Conservation (phyloP, 2,113 vertebrate genomes). For the Caloenas nicobarica region DNA sequence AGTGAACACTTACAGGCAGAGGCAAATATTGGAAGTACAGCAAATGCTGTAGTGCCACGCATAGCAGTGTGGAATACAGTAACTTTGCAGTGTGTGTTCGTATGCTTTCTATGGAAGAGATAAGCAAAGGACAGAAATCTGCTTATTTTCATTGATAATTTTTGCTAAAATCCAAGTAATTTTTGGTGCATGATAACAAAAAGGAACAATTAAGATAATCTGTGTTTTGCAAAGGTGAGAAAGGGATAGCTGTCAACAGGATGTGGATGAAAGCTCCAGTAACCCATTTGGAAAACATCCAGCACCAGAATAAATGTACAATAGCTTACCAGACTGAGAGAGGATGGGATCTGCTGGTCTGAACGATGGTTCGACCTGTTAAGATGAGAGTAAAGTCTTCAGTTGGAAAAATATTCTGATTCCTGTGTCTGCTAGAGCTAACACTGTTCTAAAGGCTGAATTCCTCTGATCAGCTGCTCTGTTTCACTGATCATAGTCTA, state of each 20-base stretch:
- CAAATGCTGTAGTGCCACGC: neutral
- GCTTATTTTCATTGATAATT: neutral
- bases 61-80: neutral
- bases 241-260: neutral
- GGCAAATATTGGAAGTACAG: neutral
- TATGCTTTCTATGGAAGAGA: neutral
- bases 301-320: constrained; percentile 18
- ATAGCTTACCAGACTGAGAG: constrained; percentile 31
- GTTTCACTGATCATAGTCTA: constrained; percentile 3
- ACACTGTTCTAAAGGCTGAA: constrained; percentile 19
- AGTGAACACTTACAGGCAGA: neutral
- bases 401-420: constrained; percentile 41
- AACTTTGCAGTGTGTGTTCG: neutral
- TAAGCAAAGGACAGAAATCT: neutral
- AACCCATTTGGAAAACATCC: constrained; percentile 4
- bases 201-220: neutral
- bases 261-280: neutral
- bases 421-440: constrained; percentile 19
- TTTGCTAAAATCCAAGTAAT: neutral
- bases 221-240: neutral
- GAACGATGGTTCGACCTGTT: neutral
- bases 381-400: neutral
- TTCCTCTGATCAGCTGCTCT: constrained; percentile 44
- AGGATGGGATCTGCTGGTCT: constrained; percentile 16
- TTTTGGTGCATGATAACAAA: neutral